A percentile compares a stretch with the other conserved stretches of the same genome.
Conservation (phyloP, 2,888 invertebrate species). For the Cryptocephalus moraei region DNA sequence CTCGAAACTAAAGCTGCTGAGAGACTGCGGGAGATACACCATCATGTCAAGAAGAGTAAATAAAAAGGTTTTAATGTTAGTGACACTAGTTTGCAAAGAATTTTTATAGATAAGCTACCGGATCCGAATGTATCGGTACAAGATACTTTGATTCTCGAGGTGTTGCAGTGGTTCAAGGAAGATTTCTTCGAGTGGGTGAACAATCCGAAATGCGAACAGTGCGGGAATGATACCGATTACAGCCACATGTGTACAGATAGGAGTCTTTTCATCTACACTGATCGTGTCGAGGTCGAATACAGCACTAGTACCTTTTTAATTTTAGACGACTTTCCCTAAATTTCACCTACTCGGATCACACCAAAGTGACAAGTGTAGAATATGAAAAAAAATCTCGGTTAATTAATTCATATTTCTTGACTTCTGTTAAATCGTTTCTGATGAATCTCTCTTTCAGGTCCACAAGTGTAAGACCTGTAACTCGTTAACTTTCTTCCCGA, state of each 20-base stretch:
- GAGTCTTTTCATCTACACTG: slow-evolving; percentile 35
- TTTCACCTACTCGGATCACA: too few species aligned
- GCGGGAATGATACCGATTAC: slow-evolving; percentile 46
- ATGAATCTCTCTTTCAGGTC: slow-evolving; percentile 33
- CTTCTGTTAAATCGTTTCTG: too few species aligned
- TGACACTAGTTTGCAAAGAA: not conserved
- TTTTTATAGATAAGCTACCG: slow-evolving; percentile 19
- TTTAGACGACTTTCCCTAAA: too few species aligned
- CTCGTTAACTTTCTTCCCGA: slow-evolving; percentile 60
- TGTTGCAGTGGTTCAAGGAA: slow-evolving; percentile 86
- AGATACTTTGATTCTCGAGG: slow-evolving; percentile 66
- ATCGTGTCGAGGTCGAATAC: slow-evolving; percentile 46
- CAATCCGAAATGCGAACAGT: slow-evolving; percentile 59
- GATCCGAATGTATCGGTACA: slow-evolving; percentile 41
- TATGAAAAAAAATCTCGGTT: too few species aligned
- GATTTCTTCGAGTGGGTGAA: slow-evolving; percentile 92
- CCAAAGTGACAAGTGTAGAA: too few species aligned
- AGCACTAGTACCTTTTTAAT: too few species aligned
- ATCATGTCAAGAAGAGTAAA: slow-evolving; percentile 45
- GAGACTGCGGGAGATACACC: slow-evolving; percentile 51
- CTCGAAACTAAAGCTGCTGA: slow-evolving; percentile 55
- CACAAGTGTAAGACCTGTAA: slow-evolving; percentile 46
- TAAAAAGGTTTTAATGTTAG: not conserved
- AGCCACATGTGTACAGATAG: slow-evolving; percentile 34
- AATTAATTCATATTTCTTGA: too few species aligned